Percentiles rank a stretch among this genome's conserved stretches.
phyloP scores from a whole-genome alignment of 2,797 vertebrate genomes.

The Dendrocincla tyrannina region DNA sequence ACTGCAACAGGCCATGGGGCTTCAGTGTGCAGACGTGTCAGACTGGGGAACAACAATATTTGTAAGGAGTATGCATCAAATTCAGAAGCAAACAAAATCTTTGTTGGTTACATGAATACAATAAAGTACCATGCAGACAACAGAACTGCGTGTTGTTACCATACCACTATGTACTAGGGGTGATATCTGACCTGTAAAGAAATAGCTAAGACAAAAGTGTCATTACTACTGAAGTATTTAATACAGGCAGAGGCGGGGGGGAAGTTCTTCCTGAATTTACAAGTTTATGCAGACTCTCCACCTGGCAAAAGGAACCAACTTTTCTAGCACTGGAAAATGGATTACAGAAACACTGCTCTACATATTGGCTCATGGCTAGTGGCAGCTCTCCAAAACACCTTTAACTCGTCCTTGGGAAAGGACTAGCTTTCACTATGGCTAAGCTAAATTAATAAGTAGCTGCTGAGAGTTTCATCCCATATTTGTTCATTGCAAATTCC shows the following conservation, averaged over 20 bases:
- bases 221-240: not conserved
- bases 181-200: not conserved
- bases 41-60: rapidly evolving
- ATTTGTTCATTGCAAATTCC: not conserved
- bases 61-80: not conserved
- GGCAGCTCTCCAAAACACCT: not conserved
- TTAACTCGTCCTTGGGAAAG: not conserved
- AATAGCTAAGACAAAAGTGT: not conserved
- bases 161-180: not conserved
- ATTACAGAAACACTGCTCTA: not conserved
- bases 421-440: not conserved
- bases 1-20: not conserved
- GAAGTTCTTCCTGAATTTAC: not conserved
- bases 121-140: not conserved
- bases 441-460: not conserved
- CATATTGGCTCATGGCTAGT: not conserved
- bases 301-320: not conserved
- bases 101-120: not conserved
- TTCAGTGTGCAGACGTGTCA: not conserved
- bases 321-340: not conserved
- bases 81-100: not conserved
- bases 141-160: not conserved
- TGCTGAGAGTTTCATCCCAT: not conserved
- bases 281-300: not conserved
- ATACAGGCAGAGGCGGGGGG: not conserved